phyloP scores from a whole-genome alignment of 2,888 invertebrate species.

The Sinhomidia bicolor region DNA sequence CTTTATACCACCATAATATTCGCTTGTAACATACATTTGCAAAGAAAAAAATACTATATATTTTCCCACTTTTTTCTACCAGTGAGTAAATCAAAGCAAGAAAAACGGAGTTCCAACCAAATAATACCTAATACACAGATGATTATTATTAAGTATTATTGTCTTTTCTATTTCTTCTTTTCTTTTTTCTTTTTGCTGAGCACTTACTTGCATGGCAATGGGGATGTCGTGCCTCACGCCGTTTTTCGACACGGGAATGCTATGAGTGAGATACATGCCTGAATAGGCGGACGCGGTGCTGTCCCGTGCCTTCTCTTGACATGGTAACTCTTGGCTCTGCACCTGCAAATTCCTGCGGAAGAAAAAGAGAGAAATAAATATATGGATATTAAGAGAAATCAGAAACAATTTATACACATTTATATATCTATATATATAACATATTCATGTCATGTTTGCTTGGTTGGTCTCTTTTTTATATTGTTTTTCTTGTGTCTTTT shows the following conservation, averaged over 20 bases:
- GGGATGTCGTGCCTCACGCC: slow-evolving; percentile 83
- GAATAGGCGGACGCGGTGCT: slow-evolving; percentile 83
- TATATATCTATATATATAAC: too few species aligned
- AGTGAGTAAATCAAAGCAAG: too few species aligned
- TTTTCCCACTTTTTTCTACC: too few species aligned
- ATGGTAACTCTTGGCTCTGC: slow-evolving; percentile 78
- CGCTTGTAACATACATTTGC: too few species aligned
- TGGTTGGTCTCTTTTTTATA: too few species aligned
- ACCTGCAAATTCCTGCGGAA: slow-evolving; percentile 78
- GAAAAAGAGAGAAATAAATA: slow-evolving; percentile 44
- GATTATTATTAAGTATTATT: not conserved
- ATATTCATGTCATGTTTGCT: too few species aligned
- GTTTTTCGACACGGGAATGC: slow-evolving; percentile 82
- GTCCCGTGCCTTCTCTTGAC: slow-evolving; percentile 82
- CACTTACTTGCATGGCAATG: slow-evolving; percentile 82
- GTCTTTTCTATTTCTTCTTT: slow-evolving; percentile 5
- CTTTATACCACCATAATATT: too few species aligned
- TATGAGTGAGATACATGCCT: slow-evolving; percentile 83
- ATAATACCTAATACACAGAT: not conserved
- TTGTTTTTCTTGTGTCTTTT: too few species aligned
- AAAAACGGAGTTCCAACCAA: too few species aligned
- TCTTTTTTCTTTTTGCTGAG: not conserved
- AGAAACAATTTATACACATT: too few species aligned
- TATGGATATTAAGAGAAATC: too few species aligned
- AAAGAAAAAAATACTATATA: too few species aligned